Evolutionary conservation across 2,113 vertebrate species (phyloP).

Genomic region (Ranitomeya imitator): DNA sequence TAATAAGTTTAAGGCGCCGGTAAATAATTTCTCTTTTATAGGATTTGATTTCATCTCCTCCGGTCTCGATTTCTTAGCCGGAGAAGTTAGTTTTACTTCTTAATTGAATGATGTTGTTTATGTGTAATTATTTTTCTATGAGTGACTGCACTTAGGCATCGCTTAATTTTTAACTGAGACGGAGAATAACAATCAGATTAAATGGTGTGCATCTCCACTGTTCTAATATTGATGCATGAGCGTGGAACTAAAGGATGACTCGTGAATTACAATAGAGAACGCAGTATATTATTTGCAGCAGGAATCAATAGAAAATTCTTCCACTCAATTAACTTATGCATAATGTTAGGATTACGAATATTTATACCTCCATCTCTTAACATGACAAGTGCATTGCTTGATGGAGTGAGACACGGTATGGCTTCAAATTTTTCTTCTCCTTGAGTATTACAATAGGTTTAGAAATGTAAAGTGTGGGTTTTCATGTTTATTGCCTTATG

Average conservation of each 20-base stretch:
- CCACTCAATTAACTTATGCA: constrained; percentile 53
- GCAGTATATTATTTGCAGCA: constrained; percentile 33
- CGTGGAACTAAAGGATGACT: constrained; percentile 51
- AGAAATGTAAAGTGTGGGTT: too few species aligned
- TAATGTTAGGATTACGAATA: constrained; percentile 35
- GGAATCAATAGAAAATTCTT: constrained; percentile 48
- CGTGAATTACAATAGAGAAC: constrained; percentile 53
- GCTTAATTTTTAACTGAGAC: constrained; percentile 50
- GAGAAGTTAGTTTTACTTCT: not conserved
- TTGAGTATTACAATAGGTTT: not conserved
- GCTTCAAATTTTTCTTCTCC: not conserved
- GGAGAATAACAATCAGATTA: constrained; percentile 53
- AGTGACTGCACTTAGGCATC: constrained; percentile 36
- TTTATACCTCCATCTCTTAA: constrained; percentile 44
- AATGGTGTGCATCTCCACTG: constrained; percentile 57
- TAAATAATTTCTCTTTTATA: not conserved
- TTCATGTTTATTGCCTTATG: too few species aligned
- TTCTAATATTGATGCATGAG: constrained; percentile 54
- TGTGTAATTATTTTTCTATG: constrained; percentile 40
- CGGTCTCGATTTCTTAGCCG: not conserved
- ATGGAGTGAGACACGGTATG: not conserved
- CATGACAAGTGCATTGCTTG: constrained; percentile 14
- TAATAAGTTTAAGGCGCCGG: constrained; percentile 1
- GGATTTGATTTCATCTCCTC: not conserved
- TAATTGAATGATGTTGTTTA: constrained; percentile 32